Conservation (phyloP, 2,888 invertebrate species). For the Marasmarcha lunaedactyla region DNA sequence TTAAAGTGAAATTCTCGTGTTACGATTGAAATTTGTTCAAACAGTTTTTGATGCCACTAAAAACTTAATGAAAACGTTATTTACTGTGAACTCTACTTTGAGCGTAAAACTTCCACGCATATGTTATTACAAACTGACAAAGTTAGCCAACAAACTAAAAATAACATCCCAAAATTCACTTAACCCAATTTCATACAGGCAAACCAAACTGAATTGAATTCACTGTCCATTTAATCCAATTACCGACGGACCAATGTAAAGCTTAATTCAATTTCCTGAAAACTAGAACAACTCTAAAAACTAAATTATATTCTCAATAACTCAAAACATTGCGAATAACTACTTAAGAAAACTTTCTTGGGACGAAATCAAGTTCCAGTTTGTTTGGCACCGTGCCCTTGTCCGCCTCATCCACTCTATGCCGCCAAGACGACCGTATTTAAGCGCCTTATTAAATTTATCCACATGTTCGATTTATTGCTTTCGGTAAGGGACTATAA, state of each 20-base stretch:
- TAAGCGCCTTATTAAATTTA: conserved; percentile 12
- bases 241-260: too few species aligned
- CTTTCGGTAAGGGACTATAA: not conserved
- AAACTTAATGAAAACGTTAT: too few species aligned
- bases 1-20: too few species aligned
- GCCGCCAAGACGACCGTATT: conserved; percentile 6
- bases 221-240: not conserved
- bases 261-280: not conserved
- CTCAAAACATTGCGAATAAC: conserved; percentile 12
- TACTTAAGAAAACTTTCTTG: conserved; percentile 14
- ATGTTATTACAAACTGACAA: too few species aligned
- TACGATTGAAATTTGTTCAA: too few species aligned
- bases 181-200: not conserved
- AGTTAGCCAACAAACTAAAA: too few species aligned
- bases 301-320: conserved; percentile 11
- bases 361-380: conserved; percentile 6
- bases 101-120: too few species aligned
- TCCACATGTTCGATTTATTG: conserved; percentile 15
- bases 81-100: too few species aligned
- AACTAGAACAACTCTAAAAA: conserved; percentile 5
- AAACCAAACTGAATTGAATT: conserved; percentile 9
- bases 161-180: not conserved
- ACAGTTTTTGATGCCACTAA: too few species aligned
- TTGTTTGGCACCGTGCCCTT: conserved; percentile 14
- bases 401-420: conserved; percentile 8